Evolutionary conservation across 53 echinoderm and acorn worm genomes (phyloP).

Genomic region (Holothuria leucospilota): DNA sequence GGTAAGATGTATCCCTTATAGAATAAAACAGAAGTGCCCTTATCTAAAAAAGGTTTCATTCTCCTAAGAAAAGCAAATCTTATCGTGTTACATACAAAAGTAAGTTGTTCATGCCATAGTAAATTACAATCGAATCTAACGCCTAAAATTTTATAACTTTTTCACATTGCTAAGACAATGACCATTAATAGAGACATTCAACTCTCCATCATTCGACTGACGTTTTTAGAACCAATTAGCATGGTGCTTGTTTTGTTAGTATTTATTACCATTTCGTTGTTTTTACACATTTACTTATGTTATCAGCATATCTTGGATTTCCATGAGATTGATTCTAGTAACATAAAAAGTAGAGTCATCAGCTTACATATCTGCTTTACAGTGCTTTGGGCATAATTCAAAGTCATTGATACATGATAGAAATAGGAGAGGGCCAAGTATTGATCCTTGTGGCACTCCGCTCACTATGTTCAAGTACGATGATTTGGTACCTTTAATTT

Average conservation of each 20-base stretch:
- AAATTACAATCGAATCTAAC: neutral
- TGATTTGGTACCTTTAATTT: constrained; percentile 15
- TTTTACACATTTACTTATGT: too few relatives aligned
- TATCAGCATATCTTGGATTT: constrained; percentile 8
- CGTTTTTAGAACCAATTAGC: neutral
- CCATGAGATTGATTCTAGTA: too few relatives aligned
- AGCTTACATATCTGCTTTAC: neutral
- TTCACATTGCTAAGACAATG: neutral
- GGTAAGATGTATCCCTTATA: neutral
- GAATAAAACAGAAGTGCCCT: neutral
- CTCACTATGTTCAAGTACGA: constrained; percentile 5
- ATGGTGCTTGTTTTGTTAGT: neutral
- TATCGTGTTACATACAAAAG: neutral
- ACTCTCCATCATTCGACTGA: neutral
- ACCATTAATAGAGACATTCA: neutral
- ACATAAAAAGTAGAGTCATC: too few relatives aligned
- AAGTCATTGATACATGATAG: neutral
- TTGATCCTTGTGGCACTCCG: constrained; percentile 9
- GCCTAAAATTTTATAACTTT: neutral
- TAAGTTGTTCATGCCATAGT: neutral
- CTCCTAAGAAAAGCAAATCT: neutral
- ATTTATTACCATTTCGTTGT: constrained; percentile 7
- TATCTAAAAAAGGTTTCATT: neutral
- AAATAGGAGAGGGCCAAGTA: neutral
- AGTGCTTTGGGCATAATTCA: constrained; percentile 6